Evolutionary conservation across 2,888 invertebrate species (phyloP), one percentile per base, ranked within the genome.

Genomic region (Diaphora mendica): DNA sequence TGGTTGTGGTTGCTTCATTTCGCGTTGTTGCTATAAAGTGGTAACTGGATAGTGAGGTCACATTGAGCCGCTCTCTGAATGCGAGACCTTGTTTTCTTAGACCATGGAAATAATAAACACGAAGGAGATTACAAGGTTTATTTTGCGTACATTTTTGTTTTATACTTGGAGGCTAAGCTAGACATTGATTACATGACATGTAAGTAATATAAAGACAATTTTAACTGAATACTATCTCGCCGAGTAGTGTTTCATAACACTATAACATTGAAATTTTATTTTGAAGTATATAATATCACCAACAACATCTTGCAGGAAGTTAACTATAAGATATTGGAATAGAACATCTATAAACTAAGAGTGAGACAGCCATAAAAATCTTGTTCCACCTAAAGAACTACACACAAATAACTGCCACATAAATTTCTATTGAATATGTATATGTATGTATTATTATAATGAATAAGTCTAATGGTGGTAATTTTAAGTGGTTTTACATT

Each of bases 121-220:
- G 68, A 9, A 74, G 20, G 71, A 84, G 83, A 83, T 82, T 84
- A 85, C 74, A 55, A 83, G 69, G 66, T 85, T 84, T 86, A 86
- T 82, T 77, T 73, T 77, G 74, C 80, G 74, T 81, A 76, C 73
- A 75, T 77, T 72, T 74, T 74, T 73, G 48, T 70, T 74, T 68
- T 80, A 75, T 71, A 76, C 33, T 71, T 78, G 72, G 72, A 77
- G 77, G 68, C 68, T 72, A 84, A 79, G 75, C 84, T 79, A 62
- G 72, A 71, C 71, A 72, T 79, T 48, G 66, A 77, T 80, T 83
- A 78, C 64, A 80, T 73, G 42, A 75, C 74, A 66, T 74, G 23
- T 55, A 42, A 30, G 9, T 44, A 33, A 35, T 64, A 77, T 73
- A 82, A 51, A 81, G 35, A 69, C 42, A 59, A 48, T 55, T 62